phyloP scores from a whole-genome alignment of 1,140 invertebrate genomes.

The Euwallacea similis region DNA sequence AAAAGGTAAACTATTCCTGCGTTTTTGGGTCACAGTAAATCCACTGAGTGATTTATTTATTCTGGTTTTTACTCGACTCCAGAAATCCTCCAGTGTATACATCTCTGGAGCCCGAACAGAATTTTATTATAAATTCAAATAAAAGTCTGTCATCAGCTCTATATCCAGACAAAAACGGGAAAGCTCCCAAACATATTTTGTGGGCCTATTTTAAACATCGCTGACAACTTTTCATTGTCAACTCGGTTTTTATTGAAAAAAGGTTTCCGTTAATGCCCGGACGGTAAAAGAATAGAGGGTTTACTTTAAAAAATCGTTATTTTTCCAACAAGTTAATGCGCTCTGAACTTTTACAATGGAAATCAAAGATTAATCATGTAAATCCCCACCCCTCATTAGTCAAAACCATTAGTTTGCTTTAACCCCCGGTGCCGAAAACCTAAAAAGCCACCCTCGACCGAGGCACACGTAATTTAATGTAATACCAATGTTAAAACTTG shows the following conservation, averaged over 20 bases:
- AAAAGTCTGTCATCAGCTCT: conserved; percentile 17
- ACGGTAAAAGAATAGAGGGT: conserved; percentile 15
- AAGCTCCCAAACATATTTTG: conserved; percentile 9
- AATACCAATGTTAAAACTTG: conserved; percentile 27
- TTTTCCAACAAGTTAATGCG: conserved; percentile 10
- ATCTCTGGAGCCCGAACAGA: too few species aligned
- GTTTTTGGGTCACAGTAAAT: too few species aligned
- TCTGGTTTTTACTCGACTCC: too few species aligned
- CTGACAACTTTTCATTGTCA: conserved; percentile 30
- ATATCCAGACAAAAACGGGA: conserved; percentile 10
- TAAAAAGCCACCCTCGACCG: conserved; percentile 9
- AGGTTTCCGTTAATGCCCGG: conserved; percentile 15
- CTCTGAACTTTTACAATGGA: conserved; percentile 6
- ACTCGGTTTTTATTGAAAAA: conserved; percentile 19
- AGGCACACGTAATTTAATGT: conserved; percentile 21
- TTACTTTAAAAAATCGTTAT: conserved; percentile 9
- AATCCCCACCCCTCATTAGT: conserved; percentile 14
- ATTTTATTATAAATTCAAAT: background rate
- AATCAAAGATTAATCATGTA: conserved; percentile 5
- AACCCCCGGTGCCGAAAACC: conserved; percentile 9
- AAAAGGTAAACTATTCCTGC: too few species aligned
- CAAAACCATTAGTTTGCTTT: conserved; percentile 20
- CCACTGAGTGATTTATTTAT: too few species aligned
- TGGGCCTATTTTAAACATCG: conserved; percentile 29
- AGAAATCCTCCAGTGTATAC: too few species aligned